A percentile compares a stretch with the other conserved stretches of the same genome.
These are phyloP conservation scores for Condylura cristata DNA, from an alignment of 2,113 vertebrate species.

Conservation along the genomic window DNA sequence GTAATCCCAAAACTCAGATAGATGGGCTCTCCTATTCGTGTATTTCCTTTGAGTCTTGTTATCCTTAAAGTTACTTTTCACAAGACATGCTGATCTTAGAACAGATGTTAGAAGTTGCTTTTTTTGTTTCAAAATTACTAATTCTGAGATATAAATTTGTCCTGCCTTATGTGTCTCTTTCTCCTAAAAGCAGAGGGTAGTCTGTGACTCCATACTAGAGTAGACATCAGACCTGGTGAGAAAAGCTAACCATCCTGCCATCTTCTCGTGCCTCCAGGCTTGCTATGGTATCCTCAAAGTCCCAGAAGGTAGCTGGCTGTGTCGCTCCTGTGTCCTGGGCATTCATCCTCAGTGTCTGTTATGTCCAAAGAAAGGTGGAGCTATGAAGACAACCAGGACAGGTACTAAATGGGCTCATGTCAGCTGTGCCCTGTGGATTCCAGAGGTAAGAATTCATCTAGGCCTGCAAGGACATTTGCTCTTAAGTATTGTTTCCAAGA, in stretches of 20 bases:
- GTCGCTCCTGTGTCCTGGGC: conserved; percentile 95
- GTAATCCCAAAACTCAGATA: conserved; percentile 13
- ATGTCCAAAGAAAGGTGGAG: conserved; percentile 97
- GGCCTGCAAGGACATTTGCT: background rate
- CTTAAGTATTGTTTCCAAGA: background rate
- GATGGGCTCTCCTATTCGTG: background rate
- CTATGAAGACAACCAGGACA: conserved; percentile 97
- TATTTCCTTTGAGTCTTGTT: conserved; percentile 17
- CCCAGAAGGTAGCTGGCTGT: conserved; percentile 98
- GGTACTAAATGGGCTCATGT: conserved; percentile 98
- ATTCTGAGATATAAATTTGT: conserved; percentile 10
- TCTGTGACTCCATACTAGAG: conserved; percentile 25
- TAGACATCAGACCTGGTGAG: background rate
- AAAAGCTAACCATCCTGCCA: conserved; percentile 38
- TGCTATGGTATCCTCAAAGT: conserved; percentile 99
- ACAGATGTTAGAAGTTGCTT: background rate
- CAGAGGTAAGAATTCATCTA: conserved; percentile 89
- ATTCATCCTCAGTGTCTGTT: conserved; percentile 96
- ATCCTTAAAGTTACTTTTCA: conserved; percentile 43
- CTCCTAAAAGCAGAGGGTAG: conserved; percentile 9
- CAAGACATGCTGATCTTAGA: conserved; percentile 12
- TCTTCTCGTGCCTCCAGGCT: conserved; percentile 86
- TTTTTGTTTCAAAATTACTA: conserved; percentile 52
- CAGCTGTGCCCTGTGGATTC: conserved; percentile 99
- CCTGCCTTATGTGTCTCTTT: conserved; percentile 42